Evolutionary conservation across 2,797 vertebrate species (phyloP), one percentile per base, ranked within the genome.

Genomic region (Pangasius macronema): DNA sequence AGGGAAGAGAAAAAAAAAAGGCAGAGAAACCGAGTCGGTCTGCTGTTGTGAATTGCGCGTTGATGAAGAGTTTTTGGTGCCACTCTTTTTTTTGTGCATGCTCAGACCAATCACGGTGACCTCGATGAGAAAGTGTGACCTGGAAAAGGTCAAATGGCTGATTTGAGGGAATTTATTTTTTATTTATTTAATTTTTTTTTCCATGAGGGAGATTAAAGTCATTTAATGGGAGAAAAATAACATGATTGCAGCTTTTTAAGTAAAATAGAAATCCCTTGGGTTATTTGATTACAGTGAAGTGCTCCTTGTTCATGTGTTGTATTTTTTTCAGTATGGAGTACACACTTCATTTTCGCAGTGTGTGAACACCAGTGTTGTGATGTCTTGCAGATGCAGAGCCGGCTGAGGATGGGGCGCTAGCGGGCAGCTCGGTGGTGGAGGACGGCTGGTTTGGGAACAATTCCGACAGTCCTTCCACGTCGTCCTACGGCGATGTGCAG

Each of bases 391-490:
- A 99, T 98, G 95, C 97, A 95, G 96, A 97, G 94, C 97, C 97
- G 91, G 96, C 96, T 87, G 98, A 98, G 91, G 98, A 98, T 90
- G 97, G 96, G 91, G 97, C 97, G 93, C 95, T 94, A 81, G 96
- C 97, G 92, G 95, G 94, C 77, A 96, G 96, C 86, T 96, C 97
- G 92, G 98, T 96, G 91, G 97, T 98, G 93, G 98, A 99, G 91
- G 98, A 99, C 83, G 95, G 93, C 93, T 99, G 99, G 99, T 99
- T 97, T 95, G 98, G 97, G 92, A 98, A 98, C 91, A 96, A 97
- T 79, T 96, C 96, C 20, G 95, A 96, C 93, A 95, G 95, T 0
- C 96, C 95, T 83, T 96, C 96, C 10, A 98, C 99, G 95, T 98
- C 96, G 0, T 99, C 98, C 70, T 99, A 97, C 91, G 98, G 98